A percentile compares a stretch with the other conserved stretches of the same genome.
Evolutionary conservation across 2,797 vertebrate species (phyloP).

Genomic region (Coluber constrictor): DNA sequence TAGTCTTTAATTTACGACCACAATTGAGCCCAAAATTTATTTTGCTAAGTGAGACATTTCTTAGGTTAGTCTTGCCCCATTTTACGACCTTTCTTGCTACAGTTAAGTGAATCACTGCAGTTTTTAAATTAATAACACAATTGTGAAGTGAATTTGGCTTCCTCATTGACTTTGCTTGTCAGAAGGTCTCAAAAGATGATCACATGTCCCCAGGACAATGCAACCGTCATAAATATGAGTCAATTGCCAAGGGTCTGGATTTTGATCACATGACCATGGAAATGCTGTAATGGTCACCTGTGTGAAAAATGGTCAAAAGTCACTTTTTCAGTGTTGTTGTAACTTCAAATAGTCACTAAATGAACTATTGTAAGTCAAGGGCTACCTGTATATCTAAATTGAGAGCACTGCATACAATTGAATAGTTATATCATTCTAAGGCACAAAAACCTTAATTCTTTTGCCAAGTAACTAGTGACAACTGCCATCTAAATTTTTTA

Average conservation of each 20-base stretch:
- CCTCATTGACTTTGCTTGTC: too few relatives aligned
- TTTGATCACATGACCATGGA: not conserved
- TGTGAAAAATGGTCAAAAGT: not conserved
- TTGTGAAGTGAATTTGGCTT: too few relatives aligned
- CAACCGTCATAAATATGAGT: not conserved
- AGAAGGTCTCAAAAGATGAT: not conserved
- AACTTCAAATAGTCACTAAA: not conserved
- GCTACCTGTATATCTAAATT: not conserved
- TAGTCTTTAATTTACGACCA: too few relatives aligned
- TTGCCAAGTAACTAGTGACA: not conserved
- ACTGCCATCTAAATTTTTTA: not conserved
- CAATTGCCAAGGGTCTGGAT: not conserved
- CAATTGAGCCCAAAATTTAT: too few relatives aligned
- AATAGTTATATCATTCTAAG: not conserved
- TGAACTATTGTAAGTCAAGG: not conserved
- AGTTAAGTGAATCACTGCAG: too few relatives aligned
- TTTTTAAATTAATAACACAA: too few relatives aligned
- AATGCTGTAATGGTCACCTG: not conserved
- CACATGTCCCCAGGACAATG: not conserved
- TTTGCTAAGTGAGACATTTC: too few relatives aligned
- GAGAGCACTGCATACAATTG: not conserved
- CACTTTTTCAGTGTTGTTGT: not conserved
- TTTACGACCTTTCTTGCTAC: too few relatives aligned
- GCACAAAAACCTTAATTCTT: not conserved
- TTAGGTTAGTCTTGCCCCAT: too few relatives aligned